Base-by-base conservation (phyloP, 2,113 vertebrate genomes). In the Axis porcinus region DNA sequence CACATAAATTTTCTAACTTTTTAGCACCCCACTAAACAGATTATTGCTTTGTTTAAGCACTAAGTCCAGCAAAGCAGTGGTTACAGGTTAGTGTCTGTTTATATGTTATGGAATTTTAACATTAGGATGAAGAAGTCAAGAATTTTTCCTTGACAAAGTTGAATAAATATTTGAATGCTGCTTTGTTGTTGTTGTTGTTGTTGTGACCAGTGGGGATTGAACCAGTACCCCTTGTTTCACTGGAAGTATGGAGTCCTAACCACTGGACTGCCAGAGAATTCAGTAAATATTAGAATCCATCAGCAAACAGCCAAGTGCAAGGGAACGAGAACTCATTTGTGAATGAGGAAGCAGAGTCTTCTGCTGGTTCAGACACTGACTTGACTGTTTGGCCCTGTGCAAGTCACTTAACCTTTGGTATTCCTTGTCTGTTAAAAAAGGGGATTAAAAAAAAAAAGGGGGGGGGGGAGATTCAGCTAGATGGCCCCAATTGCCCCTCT, bases 1-100 rank as follows among this genome's bases (percentile, higher is more conserved):
- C 19, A 83, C n/a, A 40, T 45, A 91, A 85, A 92, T 85, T 91
- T 95, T 96, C 54, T 92, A 84, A 60, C 30, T 78, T 91, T 25
- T 57, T 11, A 86, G 4, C 16, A 86, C 8, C 2, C 40, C 57
- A 91, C 4, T 96, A 43, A 97, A 30, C 5, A 82, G 62, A 95
- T 36, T 28, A 78, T 21, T 88, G 36, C 36, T 62, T 76, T 85
- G 30, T 78, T 85, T 86, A 86, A 86, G 45, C n/a, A 86, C 0
- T 86, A 67, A 27, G 25, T 79, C 47, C 67, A 92, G 70, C 79
- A 86, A 12, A 94, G 17, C 79, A 57, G 57, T 47, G 40, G 57
- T 50, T 81, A 81, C 25, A 67, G 47, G n/a, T 54, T 89, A 40
- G 76, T 43, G 43, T 64, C 64, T 94, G 67, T 74, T 94, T 91